A percentile compares a stretch with the other conserved stretches of the same genome.
phyloP scores from a whole-genome alignment of 1,140 invertebrate species.

The Mizuhopecten yessoensis region DNA sequence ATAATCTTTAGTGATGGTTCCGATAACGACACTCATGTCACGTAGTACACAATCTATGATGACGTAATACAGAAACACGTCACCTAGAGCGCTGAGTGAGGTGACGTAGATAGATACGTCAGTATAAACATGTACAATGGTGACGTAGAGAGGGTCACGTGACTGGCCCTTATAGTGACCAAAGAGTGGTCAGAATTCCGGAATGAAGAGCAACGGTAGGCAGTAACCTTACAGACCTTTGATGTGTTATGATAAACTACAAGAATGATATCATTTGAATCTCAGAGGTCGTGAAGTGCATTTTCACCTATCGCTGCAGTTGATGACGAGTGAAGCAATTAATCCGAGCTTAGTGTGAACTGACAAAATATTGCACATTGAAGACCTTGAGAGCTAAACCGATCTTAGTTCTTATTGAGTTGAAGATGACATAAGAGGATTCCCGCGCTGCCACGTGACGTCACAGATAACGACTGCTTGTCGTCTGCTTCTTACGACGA shows the following conservation, averaged over 20 bases:
- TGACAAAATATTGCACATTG: background rate
- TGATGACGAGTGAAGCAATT: background rate
- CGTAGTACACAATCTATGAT: constrained; percentile 46
- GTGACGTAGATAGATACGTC: constrained; percentile 41
- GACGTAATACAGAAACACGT: constrained; percentile 9
- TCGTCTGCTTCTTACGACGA: background rate
- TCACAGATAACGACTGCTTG: background rate
- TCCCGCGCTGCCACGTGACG: constrained; percentile 36
- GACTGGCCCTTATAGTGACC: background rate
- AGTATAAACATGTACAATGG: background rate
- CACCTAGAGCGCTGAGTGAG: constrained; percentile 34
- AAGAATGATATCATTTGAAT: background rate
- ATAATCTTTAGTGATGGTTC: constrained; percentile 37
- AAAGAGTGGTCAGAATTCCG: background rate
- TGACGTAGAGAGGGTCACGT: background rate
- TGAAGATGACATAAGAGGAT: constrained; percentile 38
- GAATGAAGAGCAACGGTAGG: background rate
- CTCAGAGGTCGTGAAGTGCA: background rate
- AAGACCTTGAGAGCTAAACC: constrained; percentile 23
- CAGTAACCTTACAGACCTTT: background rate
- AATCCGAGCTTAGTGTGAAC: background rate
- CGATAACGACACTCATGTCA: background rate
- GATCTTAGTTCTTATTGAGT: background rate
- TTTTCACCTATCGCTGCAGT: background rate
- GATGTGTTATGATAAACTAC: background rate